Evolutionary conservation across 2,113 vertebrate genomes (phyloP).

Genomic region (Bolborhynchus lineola): DNA sequence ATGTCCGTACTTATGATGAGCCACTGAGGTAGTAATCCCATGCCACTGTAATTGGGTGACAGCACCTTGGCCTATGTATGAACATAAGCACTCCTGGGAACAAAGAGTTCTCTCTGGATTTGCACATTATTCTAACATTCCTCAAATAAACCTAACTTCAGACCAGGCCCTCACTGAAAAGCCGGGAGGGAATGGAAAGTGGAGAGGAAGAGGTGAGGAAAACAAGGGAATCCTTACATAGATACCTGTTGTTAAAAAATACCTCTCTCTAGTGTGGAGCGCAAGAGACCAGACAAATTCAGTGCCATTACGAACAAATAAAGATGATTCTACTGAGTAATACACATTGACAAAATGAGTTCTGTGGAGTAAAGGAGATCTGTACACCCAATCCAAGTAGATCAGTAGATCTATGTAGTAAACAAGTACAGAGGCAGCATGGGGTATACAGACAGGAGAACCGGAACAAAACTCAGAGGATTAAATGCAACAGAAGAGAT

Average conservation of each 20-base stretch:
- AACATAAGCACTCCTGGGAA: background rate
- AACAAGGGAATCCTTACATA: background rate
- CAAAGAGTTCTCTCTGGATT: background rate
- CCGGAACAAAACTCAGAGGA: background rate
- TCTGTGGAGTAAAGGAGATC: background rate
- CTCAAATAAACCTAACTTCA: background rate
- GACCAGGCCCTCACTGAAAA: background rate
- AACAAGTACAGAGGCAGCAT: background rate
- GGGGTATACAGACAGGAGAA: rapidly evolving
- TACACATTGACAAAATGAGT: background rate
- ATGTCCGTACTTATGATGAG: rapidly evolving
- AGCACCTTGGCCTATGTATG: background rate
- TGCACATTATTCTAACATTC: background rate
- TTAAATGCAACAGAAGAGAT: background rate
- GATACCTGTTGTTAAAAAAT: background rate
- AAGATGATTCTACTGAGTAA: background rate
- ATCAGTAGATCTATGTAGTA: background rate
- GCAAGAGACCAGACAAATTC: background rate
- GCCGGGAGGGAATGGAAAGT: background rate
- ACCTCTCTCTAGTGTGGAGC: background rate
- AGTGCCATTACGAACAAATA: background rate
- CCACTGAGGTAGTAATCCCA: background rate
- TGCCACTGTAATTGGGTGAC: rapidly evolving
- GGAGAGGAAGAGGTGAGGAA: background rate
- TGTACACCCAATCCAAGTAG: background rate